A percentile compares a stretch with the other conserved stretches of the same genome.
Conservation (phyloP, 2,888 invertebrate genomes). For the Hedya salicella region DNA sequence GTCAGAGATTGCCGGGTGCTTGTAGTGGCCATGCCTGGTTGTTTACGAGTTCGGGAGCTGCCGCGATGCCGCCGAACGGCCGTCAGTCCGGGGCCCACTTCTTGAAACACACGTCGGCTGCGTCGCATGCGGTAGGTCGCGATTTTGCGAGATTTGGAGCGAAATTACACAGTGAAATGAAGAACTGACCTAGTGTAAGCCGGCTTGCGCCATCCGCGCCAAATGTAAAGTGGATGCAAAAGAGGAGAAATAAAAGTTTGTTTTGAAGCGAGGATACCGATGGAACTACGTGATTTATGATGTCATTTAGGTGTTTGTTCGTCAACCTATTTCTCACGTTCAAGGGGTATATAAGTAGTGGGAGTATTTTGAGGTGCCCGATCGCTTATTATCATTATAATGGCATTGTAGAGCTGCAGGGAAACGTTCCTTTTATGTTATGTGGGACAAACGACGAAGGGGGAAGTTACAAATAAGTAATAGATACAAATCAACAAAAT, state of each 20-base stretch:
- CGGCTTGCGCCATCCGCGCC: neutral
- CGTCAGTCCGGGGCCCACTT: neutral
- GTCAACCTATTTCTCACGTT: neutral
- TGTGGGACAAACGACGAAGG: too few relatives aligned
- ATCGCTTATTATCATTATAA: too few relatives aligned
- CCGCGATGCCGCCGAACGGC: neutral
- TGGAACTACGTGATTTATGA: neutral
- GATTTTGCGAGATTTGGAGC: conserved; percentile 17
- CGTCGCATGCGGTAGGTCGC: conserved; percentile 16
- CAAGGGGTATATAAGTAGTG: neutral
- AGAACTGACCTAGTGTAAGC: conserved; percentile 28
- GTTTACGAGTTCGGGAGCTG: neutral
- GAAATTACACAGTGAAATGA: conserved; percentile 18
- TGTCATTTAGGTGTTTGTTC: neutral
- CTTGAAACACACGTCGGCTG: conserved; percentile 8
- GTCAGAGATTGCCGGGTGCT: neutral
- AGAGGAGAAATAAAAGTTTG: neutral
- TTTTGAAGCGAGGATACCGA: neutral
- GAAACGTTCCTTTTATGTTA: too few relatives aligned
- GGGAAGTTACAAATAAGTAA: too few relatives aligned
- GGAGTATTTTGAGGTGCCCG: neutral
- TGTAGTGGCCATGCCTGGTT: neutral
- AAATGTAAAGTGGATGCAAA: neutral
- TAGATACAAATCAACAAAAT: too few relatives aligned
- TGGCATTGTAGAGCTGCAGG: too few relatives aligned